Evolutionary conservation across 2,113 vertebrate species (phyloP).

Genomic region (Corvus cornix): DNA sequence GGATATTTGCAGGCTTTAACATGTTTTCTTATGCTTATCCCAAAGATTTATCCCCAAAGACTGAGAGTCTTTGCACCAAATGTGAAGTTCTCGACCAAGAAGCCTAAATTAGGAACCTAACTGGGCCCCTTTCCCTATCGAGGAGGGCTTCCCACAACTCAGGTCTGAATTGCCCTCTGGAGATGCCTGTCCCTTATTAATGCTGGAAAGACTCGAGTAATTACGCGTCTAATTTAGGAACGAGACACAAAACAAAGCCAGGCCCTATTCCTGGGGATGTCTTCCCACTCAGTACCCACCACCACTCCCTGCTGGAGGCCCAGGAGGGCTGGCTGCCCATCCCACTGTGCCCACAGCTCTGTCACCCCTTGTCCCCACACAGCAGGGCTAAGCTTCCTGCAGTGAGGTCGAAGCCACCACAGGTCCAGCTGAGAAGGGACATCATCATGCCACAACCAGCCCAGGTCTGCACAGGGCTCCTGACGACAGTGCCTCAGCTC

Average conservation of each 20-base stretch:
- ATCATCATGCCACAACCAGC: neutral
- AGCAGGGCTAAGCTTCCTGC: neutral
- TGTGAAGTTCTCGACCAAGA: neutral
- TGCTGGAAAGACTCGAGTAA: neutral
- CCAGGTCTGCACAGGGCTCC: rapidly evolving
- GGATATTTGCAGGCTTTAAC: neutral
- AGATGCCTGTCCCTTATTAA: neutral
- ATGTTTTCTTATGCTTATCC: neutral
- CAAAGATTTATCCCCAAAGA: neutral
- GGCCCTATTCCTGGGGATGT: neutral
- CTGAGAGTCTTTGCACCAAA: neutral
- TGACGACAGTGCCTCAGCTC: neutral
- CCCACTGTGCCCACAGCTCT: neutral
- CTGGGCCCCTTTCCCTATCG: neutral
- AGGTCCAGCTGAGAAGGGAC: neutral
- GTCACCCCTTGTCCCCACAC: rapidly evolving
- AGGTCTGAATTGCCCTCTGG: neutral
- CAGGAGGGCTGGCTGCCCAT: neutral
- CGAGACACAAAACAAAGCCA: neutral
- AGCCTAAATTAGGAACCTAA: neutral
- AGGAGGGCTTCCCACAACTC: neutral
- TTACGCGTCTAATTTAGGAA: neutral
- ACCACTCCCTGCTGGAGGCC: too few relatives aligned
- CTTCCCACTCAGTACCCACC: neutral
- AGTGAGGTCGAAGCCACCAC: rapidly evolving